A percentile compares a stretch with the other conserved stretches of the same genome.
phyloP scores from a whole-genome alignment of 2,888 invertebrate species.

The Epinotia bilunana region DNA sequence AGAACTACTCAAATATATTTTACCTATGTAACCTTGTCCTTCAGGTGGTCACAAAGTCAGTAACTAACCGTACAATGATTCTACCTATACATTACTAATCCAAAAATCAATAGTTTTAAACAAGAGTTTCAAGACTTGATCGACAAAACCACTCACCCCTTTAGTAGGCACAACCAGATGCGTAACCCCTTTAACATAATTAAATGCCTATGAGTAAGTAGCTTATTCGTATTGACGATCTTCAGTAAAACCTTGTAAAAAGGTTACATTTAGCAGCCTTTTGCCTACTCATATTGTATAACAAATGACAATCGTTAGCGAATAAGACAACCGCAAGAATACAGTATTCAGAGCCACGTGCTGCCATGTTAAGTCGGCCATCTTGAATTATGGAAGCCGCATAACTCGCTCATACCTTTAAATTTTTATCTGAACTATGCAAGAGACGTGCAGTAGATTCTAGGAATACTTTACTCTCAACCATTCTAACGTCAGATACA shows the following conservation, averaged over 20 bases:
- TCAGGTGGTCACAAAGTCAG: no score
- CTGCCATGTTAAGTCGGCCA: conserved; percentile 50
- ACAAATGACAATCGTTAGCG: conserved; percentile 7
- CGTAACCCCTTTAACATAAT: no score
- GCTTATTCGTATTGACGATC: not conserved
- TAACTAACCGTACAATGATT: no score
- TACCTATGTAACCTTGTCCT: no score
- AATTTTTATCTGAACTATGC: conserved; percentile 45
- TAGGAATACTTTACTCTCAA: conserved; percentile 32
- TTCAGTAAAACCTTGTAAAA: not conserved
- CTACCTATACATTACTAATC: no score
- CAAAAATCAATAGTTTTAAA: no score
- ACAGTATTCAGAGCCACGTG: conserved; percentile 50
- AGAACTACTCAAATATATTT: no score
- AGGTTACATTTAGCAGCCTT: not conserved
- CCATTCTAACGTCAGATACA: conserved; percentile 16
- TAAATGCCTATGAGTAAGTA: no score
- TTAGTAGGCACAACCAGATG: no score
- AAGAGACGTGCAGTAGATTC: conserved; percentile 32
- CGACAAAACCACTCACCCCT: no score
- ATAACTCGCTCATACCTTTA: conserved; percentile 45
- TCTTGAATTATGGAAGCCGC: conserved; percentile 51
- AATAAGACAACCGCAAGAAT: conserved; percentile 29
- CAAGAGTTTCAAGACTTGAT: no score
- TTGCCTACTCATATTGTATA: not conserved